phyloP scores from a whole-genome alignment of 1,140 invertebrate species.

The Drosophila paulistorum region DNA sequence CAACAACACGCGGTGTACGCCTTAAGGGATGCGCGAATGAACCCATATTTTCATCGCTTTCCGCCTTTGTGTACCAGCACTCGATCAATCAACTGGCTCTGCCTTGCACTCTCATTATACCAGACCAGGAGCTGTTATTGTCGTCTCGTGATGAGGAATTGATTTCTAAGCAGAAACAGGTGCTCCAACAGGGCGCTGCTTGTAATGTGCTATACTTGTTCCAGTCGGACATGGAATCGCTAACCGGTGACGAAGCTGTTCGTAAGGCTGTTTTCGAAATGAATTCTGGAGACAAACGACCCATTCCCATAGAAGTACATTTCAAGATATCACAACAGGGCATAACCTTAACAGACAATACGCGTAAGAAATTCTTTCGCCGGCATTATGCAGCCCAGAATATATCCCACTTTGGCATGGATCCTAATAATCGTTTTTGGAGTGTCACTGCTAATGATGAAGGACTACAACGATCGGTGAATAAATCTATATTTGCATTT shows the following conservation, averaged over 20 bases:
- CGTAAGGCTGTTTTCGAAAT: constrained; percentile 90
- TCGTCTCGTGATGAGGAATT: constrained; percentile 40
- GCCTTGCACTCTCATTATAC: constrained; percentile 93
- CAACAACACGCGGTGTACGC: constrained; percentile 95
- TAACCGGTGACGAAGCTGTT: constrained; percentile 97
- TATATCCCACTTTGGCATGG: constrained; percentile 95
- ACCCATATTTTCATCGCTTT: constrained; percentile 97
- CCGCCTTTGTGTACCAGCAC: constrained; percentile 98
- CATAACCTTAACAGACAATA: constrained; percentile 97
- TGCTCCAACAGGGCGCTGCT: constrained; percentile 87
- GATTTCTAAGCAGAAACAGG: constrained; percentile 51
- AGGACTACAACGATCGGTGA: constrained; percentile 39
- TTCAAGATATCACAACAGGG: constrained; percentile 98
- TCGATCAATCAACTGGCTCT: constrained; percentile 96
- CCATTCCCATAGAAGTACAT: constrained; percentile 91
- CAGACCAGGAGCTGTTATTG: constrained; percentile 85
- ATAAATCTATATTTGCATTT: constrained; percentile 94
- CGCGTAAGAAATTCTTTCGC: constrained; percentile 90
- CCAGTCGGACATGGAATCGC: constrained; percentile 94
- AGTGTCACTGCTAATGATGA: constrained; percentile 72
- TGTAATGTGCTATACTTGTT: constrained; percentile 97
- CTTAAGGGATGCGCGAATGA: constrained; percentile 98
- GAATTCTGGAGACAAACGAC: constrained; percentile 86
- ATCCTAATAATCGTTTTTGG: constrained; percentile 93
- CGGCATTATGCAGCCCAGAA: constrained; percentile 95